These are phyloP conservation scores for Channa maculata DNA, from an alignment of 2,113 vertebrate species.

Conservation along the genomic window DNA sequence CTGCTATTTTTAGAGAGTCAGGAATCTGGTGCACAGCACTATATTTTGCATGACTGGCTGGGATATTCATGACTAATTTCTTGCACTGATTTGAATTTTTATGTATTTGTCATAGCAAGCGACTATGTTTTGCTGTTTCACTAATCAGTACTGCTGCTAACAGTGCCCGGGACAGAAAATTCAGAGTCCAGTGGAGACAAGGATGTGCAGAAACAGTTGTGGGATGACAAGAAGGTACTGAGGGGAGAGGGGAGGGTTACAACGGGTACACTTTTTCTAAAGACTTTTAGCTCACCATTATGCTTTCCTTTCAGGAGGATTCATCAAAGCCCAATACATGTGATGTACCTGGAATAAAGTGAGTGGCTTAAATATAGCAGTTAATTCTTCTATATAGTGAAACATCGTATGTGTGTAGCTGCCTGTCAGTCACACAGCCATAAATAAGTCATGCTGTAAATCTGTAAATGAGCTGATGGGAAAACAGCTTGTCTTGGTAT, in stretches of 20 bases:
- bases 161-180: constrained; percentile 94
- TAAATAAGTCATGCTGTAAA: constrained; percentile 1
- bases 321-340: constrained; percentile 92
- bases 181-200: constrained; percentile 86
- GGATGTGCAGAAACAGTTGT: constrained; percentile 87
- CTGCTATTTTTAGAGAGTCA: constrained; percentile 70
- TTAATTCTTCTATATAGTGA: constrained; percentile 6
- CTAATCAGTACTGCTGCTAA: constrained; percentile 89
- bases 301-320: constrained; percentile 82
- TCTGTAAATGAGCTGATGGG: neutral
- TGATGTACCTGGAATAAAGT: constrained; percentile 99
- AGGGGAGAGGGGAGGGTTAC: constrained; percentile 13
- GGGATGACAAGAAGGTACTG: constrained; percentile 93
- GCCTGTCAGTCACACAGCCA: neutral
- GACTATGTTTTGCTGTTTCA: constrained; percentile 64
- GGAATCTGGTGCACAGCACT: constrained; percentile 54
- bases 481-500: constrained; percentile 1
- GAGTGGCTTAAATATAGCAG: constrained; percentile 71
- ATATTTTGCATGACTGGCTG: constrained; percentile 50
- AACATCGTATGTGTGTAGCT: neutral
- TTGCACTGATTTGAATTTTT: constrained; percentile 48
- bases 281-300: constrained; percentile 16
- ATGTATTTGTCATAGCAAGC: constrained; percentile 50
- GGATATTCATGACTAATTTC: constrained; percentile 70
- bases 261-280: neutral